Conservation (phyloP, 2,888 invertebrate genomes). For the Acrocyrtus sp. region DNA sequence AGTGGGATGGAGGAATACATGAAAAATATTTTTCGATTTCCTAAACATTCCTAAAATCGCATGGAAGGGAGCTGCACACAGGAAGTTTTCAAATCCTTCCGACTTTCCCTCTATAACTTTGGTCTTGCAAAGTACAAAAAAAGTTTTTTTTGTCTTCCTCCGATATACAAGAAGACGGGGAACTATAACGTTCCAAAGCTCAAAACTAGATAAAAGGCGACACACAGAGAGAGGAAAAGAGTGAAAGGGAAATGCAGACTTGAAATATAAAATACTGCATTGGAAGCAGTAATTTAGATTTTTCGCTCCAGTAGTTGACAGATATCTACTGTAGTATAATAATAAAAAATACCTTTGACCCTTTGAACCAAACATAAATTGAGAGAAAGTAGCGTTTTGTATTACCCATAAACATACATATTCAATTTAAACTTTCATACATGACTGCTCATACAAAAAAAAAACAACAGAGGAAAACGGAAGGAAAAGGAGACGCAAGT, state of each 20-base stretch:
- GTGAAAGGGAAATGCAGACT: too few species aligned
- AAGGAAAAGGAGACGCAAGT: not conserved
- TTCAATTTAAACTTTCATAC: conserved; percentile 37
- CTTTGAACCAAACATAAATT: conserved; percentile 51
- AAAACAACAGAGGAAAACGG: too few species aligned
- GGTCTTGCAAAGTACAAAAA: too few species aligned
- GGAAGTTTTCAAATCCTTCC: not conserved
- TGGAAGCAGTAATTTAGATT: conserved; percentile 55
- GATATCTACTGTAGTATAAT: conserved; percentile 48
- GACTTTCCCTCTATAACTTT: not conserved
- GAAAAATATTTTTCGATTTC: conserved; percentile 41
- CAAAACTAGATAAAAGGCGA: too few species aligned
- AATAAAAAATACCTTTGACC: conserved; percentile 55
- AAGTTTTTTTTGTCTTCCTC: too few species aligned
- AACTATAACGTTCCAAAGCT: too few species aligned
- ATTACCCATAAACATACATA: conserved; percentile 45
- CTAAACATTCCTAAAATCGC: conserved; percentile 22
- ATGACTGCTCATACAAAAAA: conserved; percentile 13
- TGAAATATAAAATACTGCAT: conserved; percentile 51
- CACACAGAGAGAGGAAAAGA: too few species aligned
- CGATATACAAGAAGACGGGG: too few species aligned
- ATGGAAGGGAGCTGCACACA: not conserved
- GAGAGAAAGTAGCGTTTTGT: conserved; percentile 17
- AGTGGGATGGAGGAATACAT: too few species aligned
- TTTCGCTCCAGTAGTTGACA: conserved; percentile 52